phyloP scores from a whole-genome alignment of 2,888 invertebrate species.

The Odiellus spinosus region DNA sequence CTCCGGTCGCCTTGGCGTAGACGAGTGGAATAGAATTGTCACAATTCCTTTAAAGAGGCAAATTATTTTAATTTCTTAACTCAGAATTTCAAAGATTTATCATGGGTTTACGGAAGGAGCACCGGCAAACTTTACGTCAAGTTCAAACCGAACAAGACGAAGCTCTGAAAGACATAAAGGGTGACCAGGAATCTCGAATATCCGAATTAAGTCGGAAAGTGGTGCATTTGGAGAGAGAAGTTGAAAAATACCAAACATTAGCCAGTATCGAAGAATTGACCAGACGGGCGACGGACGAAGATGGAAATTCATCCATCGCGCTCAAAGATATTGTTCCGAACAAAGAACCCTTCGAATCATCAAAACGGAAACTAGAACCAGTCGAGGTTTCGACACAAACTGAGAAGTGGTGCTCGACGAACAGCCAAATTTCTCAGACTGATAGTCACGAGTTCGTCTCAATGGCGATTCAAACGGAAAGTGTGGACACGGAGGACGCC shows the following conservation, averaged over 20 bases:
- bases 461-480: not conserved
- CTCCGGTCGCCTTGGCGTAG: no score
- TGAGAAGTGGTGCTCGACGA: not conserved
- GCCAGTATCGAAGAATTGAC: constrained; percentile 41
- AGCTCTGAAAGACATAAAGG: constrained; percentile 21
- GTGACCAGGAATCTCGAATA: constrained; percentile 31
- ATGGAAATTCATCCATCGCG: not conserved
- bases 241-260: constrained; percentile 42
- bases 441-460: not conserved
- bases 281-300: constrained; percentile 31
- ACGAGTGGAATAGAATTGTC: no score
- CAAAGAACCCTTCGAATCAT: no score
- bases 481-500: not conserved
- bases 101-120: constrained; percentile 33
- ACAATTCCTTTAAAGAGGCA: no score
- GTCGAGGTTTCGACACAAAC: not conserved
- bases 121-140: constrained; percentile 28
- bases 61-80: no score
- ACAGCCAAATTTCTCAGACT: no score
- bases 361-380: not conserved
- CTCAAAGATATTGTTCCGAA: no score
- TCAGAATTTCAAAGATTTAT: constrained; percentile 28
- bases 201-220: constrained; percentile 32
- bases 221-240: constrained; percentile 35
- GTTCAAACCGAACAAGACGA: constrained; percentile 22